These are phyloP conservation scores for Chrysotoxum bicinctum DNA, from an alignment of 2,888 invertebrate genomes.

Conservation along the genomic window DNA sequence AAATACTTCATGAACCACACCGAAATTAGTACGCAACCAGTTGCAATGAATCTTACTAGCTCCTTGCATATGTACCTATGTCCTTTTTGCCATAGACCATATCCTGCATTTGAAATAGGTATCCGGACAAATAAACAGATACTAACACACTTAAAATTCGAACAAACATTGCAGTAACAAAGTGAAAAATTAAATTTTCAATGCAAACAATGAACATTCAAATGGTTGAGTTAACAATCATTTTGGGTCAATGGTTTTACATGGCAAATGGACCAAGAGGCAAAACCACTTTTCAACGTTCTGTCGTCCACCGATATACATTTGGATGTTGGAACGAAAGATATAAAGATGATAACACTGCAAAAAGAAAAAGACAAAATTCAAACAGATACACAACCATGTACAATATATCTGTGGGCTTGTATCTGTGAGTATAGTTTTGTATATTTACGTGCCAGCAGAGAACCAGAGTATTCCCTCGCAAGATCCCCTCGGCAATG, in stretches of 20 bases:
- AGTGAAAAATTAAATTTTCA: constrained; percentile 57
- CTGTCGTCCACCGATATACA: constrained; percentile 1
- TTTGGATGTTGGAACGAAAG: constrained; percentile 9
- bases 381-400: background rate
- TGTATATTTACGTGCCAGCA: constrained; percentile 37
- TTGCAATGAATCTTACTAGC: constrained; percentile 21
- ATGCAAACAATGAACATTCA: constrained; percentile 66
- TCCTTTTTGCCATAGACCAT: background rate
- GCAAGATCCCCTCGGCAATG: constrained; percentile 17
- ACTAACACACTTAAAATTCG: constrained; percentile 1
- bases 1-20: constrained; percentile 5
- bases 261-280: constrained; percentile 56
- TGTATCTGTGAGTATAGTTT: background rate
- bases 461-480: background rate
- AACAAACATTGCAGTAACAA: constrained; percentile 39
- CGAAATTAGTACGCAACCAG: constrained; percentile 35
- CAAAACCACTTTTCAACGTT: constrained; percentile 51
- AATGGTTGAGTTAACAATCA: constrained; percentile 66
- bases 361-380: background rate
- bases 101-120: constrained; percentile 1
- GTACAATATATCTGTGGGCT: background rate
- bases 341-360: constrained; percentile 14
- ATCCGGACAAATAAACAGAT: background rate
- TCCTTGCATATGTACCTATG: background rate
- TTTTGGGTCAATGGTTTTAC: constrained; percentile 66